Percentiles rank a stretch among this genome's conserved stretches.
Evolutionary conservation across 53 echinoderm and acorn worm genomes (phyloP).

Genomic region (Henricia sp.): DNA sequence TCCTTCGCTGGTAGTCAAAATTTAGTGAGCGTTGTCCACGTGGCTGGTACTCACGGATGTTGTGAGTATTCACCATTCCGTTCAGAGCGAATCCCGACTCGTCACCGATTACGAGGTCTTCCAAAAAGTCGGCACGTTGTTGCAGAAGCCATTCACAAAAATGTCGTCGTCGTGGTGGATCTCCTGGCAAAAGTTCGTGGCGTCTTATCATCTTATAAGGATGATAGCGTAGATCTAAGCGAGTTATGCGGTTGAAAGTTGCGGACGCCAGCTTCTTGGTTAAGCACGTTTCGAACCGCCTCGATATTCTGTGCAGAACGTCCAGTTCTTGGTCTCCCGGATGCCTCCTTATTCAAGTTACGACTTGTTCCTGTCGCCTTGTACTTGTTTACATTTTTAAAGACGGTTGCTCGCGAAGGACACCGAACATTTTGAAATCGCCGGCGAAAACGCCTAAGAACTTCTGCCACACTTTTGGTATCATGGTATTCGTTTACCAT

Average conservation of each 20-base stretch:
- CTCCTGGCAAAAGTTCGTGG: conserved; percentile 37
- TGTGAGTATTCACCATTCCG: conserved; percentile 14
- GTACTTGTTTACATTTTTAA: neutral
- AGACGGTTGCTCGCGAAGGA: neutral
- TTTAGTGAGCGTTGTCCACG: neutral
- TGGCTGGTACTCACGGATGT: too few species aligned
- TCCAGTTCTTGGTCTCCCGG: conserved; percentile 27
- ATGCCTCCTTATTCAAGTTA: neutral
- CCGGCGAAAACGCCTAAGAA: too few species aligned
- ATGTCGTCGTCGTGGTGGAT: conserved; percentile 9
- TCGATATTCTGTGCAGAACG: conserved; percentile 17
- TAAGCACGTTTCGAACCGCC: conserved; percentile 21
- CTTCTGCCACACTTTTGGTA: too few species aligned
- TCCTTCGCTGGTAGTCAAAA: neutral
- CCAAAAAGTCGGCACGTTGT: neutral
- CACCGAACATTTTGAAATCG: conserved; percentile 9
- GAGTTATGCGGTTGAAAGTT: conserved; percentile 32
- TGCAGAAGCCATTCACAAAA: conserved; percentile 52
- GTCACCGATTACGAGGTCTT: too few species aligned
- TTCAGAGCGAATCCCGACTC: conserved; percentile 4
- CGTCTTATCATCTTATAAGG: conserved; percentile 46
- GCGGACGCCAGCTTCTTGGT: neutral
- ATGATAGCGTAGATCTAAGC: conserved; percentile 18
- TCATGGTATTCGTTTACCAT: too few species aligned
- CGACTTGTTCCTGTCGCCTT: neutral